Evolutionary conservation across 1,140 invertebrate genomes (phyloP).

Genomic region (Akabosia matsudoensis): DNA sequence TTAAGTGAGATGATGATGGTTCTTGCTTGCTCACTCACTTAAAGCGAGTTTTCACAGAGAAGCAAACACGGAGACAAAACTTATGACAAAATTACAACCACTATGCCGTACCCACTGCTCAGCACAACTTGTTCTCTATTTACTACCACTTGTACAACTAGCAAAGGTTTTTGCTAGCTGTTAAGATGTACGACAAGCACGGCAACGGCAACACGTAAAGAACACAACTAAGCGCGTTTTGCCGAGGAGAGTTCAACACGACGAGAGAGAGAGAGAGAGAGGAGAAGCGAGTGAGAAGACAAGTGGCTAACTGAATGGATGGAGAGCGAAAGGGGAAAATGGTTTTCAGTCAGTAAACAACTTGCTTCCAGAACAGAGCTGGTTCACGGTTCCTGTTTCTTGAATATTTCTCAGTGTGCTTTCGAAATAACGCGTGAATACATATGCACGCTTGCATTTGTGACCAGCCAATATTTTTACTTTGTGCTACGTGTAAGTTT

Average conservation of each 20-base stretch:
- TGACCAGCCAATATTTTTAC: too few relatives aligned
- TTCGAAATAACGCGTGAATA: too few relatives aligned
- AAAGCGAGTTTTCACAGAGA: not conserved
- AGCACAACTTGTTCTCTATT: not conserved
- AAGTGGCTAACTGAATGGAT: constrained; percentile 23
- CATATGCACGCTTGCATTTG: too few relatives aligned
- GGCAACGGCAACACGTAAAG: not conserved
- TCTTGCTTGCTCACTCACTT: constrained; percentile 19
- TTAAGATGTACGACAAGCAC: constrained; percentile 2
- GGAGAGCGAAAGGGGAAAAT: constrained; percentile 15
- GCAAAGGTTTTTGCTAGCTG: not conserved
- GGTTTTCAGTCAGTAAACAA: constrained; percentile 36
- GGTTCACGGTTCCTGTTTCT: not conserved
- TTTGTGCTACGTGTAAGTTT: too few relatives aligned
- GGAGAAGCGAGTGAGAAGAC: constrained; percentile 1
- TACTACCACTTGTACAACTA: too few relatives aligned
- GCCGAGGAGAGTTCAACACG: constrained; percentile 13
- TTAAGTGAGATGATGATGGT: constrained; percentile 15
- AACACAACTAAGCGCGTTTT: not conserved
- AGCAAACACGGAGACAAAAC: not conserved
- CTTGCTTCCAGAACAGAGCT: constrained; percentile 35
- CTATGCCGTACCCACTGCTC: not conserved
- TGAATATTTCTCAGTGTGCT: not conserved
- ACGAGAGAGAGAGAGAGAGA: not conserved
- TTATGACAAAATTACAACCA: constrained; percentile 1